Percentiles rank a stretch among this genome's conserved stretches.
phyloP scores from a whole-genome alignment of 2,888 invertebrate genomes.

The Cephus spinipes region DNA sequence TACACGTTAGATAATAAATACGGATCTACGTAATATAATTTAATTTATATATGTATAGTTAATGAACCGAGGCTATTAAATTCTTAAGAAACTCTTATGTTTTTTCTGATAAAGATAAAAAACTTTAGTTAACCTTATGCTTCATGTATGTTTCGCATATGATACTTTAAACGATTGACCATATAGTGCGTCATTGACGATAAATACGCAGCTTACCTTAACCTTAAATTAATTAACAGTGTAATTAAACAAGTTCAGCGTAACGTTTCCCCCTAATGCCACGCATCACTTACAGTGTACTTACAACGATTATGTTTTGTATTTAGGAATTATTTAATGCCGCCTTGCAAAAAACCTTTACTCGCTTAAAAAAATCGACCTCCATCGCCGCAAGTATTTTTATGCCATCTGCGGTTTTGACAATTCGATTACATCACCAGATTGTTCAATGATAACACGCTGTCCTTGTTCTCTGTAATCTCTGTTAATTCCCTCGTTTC shows the following conservation, averaged over 20 bases:
- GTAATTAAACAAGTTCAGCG: constrained; percentile 16
- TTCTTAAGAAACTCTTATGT: too few species aligned
- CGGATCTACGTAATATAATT: neutral
- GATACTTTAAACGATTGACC: neutral
- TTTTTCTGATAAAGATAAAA: too few species aligned
- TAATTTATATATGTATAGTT: neutral
- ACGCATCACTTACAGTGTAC: neutral
- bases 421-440: neutral
- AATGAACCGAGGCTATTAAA: neutral
- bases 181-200: neutral
- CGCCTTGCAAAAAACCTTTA: neutral
- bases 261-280: constrained; percentile 18
- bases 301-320: neutral
- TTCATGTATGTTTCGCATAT: too few species aligned
- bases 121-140: neutral
- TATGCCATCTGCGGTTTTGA: neutral
- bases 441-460: neutral
- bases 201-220: neutral
- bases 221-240: neutral
- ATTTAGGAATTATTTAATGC: neutral
- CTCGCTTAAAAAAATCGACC: neutral
- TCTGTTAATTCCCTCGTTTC: neutral
- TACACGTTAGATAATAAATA: neutral
- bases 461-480: neutral
- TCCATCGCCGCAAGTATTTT: neutral